Base-by-base conservation (phyloP, 2,113 vertebrate species). In the Scomber scombrus region DNA sequence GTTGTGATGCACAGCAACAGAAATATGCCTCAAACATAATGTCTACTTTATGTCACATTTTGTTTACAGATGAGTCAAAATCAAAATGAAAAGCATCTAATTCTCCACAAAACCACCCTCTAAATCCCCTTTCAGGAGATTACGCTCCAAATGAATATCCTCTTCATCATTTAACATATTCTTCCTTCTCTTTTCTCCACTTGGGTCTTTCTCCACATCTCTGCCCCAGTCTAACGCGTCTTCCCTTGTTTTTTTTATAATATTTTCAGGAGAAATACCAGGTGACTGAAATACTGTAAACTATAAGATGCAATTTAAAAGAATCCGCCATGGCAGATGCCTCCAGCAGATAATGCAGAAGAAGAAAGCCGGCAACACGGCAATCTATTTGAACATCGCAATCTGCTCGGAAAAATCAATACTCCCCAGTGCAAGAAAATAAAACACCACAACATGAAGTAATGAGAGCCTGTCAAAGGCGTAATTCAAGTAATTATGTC, bases 381-480 rank as follows among this genome's bases (percentile, higher is more conserved):
- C 62, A 56, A 63, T 72, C 31, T n/a, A 72, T 72, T 63, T 75
- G 11, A 16, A 46, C 43, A 52, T 60, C 61, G 29, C 47, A 54
- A 45, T 58, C 64, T n/a, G 71, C 74, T 73, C 14, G 6, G 65
- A 58, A 66, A 71, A 85, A 82, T 86, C 75, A 57, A 74, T 80
- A 67, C 11, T 3, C 15, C 51, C 69, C 1, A 9, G 54, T 31
- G 26, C 18, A 55, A 69, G 45, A 51, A 69, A 76, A 81, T 70
- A 71, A 74, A 84, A 46, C 52, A 40, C 7, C 66, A 70, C 47
- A 61, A 56, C 31, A 72, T n/a, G 23, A 64, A 74, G 60, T 78
- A 70, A 79, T 73, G 19, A 54, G 23, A 52, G 23, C 47, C 71
- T 80, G 63, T 85, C 61, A 78, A 58, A 71, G 26, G 26, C 26